Base-by-base conservation (phyloP, 2,888 invertebrate species). In the Hydraecia micacea region DNA sequence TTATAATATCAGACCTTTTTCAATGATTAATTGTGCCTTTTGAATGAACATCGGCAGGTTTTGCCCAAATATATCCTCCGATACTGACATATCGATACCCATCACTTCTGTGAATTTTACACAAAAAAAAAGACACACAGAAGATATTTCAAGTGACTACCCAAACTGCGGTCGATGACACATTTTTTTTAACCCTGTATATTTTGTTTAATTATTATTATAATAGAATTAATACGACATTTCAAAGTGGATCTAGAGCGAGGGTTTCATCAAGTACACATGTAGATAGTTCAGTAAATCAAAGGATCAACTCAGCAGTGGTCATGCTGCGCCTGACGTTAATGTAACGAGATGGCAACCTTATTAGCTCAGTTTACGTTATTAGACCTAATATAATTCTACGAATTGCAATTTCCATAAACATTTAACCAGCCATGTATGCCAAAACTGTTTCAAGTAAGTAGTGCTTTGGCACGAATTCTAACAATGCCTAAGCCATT, bases 381-480 rank as follows among this genome's bases (percentile, higher is more conserved):
- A 80, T 46, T 70, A 66, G 28, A 36, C 25, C 25, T 62, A 46
- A 36, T 65, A 66, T 60, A 7, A 42, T 42, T 21, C 11, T 73
- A 60, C 52, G 21, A 32, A 42, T 39, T 46, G 39, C 32, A 71
- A 62, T 83, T 72, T 55, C 32, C 65, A 72, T 72, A 52, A 83
- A 83, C 60, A 79, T 75, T 83, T 69, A 67, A 63, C 42, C 55
- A 46, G 60, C 6, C 63, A 60, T 67, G 28, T 63, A 42, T 67
- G 73, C 75, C 65, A 84, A 75, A 79, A 73, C 73, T 69, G 62
- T 69, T 58, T 63, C 52, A 69, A 79, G 63, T 72, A 66, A 68
- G 67, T 69, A 79, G 72, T 75, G 60, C 72, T 83, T 83, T 83
- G 84, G 80, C 80, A 83, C 58, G 73, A 80, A 73, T 84, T 80